Evolutionary conservation across 2,113 vertebrate genomes (phyloP).

Genomic region (Notarius lentiginosus): DNA sequence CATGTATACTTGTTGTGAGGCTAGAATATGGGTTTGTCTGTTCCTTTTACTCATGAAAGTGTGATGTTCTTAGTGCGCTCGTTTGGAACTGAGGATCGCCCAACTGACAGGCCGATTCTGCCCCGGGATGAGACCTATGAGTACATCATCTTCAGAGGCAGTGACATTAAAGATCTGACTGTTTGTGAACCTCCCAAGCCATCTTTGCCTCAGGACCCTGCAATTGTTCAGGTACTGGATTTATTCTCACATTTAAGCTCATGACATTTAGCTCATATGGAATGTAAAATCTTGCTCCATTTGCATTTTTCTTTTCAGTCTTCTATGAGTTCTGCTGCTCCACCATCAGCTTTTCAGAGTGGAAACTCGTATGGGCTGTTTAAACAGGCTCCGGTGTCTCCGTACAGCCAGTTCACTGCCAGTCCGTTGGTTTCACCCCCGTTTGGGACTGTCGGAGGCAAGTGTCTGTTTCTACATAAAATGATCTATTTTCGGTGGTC

Average conservation of each 20-base stretch:
- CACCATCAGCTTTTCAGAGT: conserved; percentile 82
- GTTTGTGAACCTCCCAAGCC: conserved; percentile 96
- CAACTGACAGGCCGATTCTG: conserved; percentile 91
- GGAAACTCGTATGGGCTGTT: conserved; percentile 87
- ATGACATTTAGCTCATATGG: not conserved
- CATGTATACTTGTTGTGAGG: too few relatives aligned
- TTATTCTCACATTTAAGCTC: not conserved
- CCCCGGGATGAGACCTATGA: conserved; percentile 96
- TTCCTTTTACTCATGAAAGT: not conserved
- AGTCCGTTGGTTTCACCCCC: conserved; percentile 80
- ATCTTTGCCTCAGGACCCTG: conserved; percentile 91
- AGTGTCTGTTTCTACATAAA: conserved; percentile 37
- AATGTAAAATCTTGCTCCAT: not conserved
- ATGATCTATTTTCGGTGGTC: not conserved
- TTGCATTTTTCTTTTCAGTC: conserved; percentile 72
- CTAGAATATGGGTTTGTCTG: not conserved
- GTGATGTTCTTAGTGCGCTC: conserved; percentile 78
- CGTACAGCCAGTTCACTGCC: conserved; percentile 88
- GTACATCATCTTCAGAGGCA: conserved; percentile 98
- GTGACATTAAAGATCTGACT: conserved; percentile 96
- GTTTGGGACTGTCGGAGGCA: conserved; percentile 85
- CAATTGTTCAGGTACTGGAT: conserved; percentile 88
- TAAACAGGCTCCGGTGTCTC: conserved; percentile 83
- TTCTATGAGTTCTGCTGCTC: conserved; percentile 81
- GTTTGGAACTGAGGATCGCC: conserved; percentile 94